Evolutionary conservation across 2,888 invertebrate species (phyloP), one percentile per base, ranked within the genome.

Genomic region (Cataglyphis cursor): DNA sequence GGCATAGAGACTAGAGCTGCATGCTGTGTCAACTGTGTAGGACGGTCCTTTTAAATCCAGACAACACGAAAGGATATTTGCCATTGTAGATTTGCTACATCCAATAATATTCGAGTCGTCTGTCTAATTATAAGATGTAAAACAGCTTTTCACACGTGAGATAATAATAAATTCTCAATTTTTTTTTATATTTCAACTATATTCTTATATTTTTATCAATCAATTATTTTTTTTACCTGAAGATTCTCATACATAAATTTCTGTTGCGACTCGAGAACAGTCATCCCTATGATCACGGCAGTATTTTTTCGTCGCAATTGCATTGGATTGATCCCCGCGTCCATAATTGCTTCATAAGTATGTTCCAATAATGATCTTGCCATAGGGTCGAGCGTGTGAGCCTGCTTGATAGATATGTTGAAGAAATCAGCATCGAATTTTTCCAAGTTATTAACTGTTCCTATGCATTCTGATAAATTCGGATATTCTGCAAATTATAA

Each of bases 401-500:
- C 65, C 44, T 65, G 65, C 18, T 65, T 8, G 3, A 38, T 35
- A 41, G 64, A 64, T 38, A 38, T 21, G 6, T 15, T 38, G 9
- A 64, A 64, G 15, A 64, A 64, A 38, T 64, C 38, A 6, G 64
- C 38, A 21, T 64, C 64, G 15, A 64, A 64, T 38, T 65, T 65
- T 9, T 65, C 41, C 0, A 65, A 8, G 0, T 65, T 15, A 4
- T 65, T 65, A 44, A 65, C 21, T 44, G 1, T 44, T 4, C 65
- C 65, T 4, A 44, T 44, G 4, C 44, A 15, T 3, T 0, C 38
- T 24, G 65, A 0, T 44, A 65, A 1, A 15, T 65, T 24, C 8
- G 18, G 15, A 24, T 65, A 4, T 1, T 65, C 65, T 65, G 18
- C 18, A 6, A 48, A 48, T 48, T 12, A 15, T 48, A 18, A 10